These are phyloP conservation scores for Catocala nupta DNA, from an alignment of 2,888 invertebrate genomes.

Conservation along the genomic window DNA sequence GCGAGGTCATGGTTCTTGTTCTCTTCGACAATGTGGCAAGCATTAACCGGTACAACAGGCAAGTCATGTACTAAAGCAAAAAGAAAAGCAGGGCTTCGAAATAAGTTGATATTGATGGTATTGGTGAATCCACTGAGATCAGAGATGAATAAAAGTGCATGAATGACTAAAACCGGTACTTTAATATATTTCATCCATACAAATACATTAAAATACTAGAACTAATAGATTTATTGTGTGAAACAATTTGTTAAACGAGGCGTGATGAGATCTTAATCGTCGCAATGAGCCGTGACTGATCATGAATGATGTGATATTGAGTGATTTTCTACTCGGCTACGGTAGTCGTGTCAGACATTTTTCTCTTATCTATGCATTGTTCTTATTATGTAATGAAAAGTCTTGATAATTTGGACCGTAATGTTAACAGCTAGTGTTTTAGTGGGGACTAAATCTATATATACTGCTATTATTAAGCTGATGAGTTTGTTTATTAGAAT, in stretches of 20 bases:
- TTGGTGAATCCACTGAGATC: no score
- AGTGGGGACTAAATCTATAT: no score
- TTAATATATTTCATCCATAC: neutral
- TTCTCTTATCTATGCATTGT: neutral
- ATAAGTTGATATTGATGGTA: no score
- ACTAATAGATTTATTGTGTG: constrained; percentile 31
- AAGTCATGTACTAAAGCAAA: no score
- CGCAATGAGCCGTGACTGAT: constrained; percentile 50
- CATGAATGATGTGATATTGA: constrained; percentile 46
- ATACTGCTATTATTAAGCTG: no score
- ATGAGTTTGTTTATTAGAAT: no score
- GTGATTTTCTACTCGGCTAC: constrained; percentile 44
- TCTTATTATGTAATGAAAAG: neutral
- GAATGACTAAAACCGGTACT: neutral
- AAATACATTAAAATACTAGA: constrained; percentile 10
- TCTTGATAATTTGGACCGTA: neutral
- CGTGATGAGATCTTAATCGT: constrained; percentile 47
- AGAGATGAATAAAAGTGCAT: neutral
- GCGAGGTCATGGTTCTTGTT: no score
- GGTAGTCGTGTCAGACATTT: neutral
- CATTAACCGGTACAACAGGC: no score
- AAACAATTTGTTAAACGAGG: constrained; percentile 41
- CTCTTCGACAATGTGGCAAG: no score
- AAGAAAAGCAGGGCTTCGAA: no score
- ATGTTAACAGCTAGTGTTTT: no score